Percentiles rank a stretch among this genome's conserved stretches.
These are phyloP conservation scores for Oxyruncus cristatus DNA, from an alignment of 2,113 vertebrate species.

Conservation along the genomic window DNA sequence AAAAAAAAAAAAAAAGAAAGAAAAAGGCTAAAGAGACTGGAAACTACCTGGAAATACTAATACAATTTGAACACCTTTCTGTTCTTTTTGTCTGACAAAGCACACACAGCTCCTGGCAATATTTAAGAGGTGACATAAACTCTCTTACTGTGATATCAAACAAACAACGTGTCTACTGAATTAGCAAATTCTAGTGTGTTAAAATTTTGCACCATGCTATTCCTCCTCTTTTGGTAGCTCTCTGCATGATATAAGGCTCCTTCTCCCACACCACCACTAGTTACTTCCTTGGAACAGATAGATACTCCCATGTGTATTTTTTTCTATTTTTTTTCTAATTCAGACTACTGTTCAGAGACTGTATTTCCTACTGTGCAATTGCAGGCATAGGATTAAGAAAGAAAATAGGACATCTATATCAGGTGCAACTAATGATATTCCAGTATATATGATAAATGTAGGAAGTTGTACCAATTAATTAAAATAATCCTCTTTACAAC, in stretches of 20 bases:
- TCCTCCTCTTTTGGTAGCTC: neutral
- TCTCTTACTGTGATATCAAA: neutral
- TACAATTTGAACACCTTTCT: neutral
- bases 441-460: constrained; percentile 40
- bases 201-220: neutral
- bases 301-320: neutral
- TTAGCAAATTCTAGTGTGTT: neutral
- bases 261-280: neutral
- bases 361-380: neutral
- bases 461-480: constrained; percentile 68
- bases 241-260: neutral
- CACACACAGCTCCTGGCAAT: neutral
- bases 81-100: neutral
- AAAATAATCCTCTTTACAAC: constrained; percentile 64
- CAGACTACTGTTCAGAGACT: neutral
- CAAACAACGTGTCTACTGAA: neutral
- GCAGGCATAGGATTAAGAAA: neutral
- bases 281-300: neutral
- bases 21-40: neutral
- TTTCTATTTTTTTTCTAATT: neutral
- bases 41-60: neutral
- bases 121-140: neutral
- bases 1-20: no score
- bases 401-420: neutral
- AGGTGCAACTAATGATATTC: constrained; percentile 2